These are phyloP conservation scores for Ochropleura leucogaster DNA, from an alignment of 2,888 invertebrate genomes.

Conservation along the genomic window DNA sequence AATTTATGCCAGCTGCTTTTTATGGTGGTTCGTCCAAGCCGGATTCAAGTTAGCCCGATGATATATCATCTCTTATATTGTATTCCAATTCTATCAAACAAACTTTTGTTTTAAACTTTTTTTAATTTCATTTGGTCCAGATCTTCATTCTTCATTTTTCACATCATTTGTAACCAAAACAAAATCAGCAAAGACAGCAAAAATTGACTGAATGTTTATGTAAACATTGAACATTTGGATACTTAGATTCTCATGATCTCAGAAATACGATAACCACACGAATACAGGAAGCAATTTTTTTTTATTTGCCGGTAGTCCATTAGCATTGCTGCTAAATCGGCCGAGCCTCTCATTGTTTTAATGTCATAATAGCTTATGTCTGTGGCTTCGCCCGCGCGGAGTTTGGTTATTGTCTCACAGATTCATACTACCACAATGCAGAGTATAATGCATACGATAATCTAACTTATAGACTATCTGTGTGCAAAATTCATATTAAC, in stretches of 20 bases:
- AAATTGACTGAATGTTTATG: not conserved
- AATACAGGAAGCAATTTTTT: conserved; percentile 39
- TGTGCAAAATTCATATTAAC: no score
- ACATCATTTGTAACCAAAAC: not conserved
- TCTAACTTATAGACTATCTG: no score
- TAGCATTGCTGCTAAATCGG: conserved; percentile 8
- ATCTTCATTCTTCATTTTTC: no score
- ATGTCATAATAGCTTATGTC: not conserved
- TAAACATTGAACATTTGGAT: not conserved
- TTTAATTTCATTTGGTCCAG: not conserved
- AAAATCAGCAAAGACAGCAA: not conserved
- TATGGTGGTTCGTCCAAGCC: not conserved
- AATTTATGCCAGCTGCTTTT: not conserved
- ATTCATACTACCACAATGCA: no score
- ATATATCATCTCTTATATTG: not conserved
- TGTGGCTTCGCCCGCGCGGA: no score
- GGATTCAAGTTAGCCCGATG: not conserved
- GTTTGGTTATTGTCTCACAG: no score
- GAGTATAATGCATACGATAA: no score
- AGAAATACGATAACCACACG: conserved; percentile 7
- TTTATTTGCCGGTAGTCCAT: conserved; percentile 21
- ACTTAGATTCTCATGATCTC: conserved; percentile 11
- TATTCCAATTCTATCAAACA: no score
- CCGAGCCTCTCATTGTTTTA: conserved; percentile 42
- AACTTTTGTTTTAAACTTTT: no score